A percentile compares a stretch with the other conserved stretches of the same genome.
Evolutionary conservation across 2,113 vertebrate species (phyloP).

Genomic region (Eublepharis macularius): DNA sequence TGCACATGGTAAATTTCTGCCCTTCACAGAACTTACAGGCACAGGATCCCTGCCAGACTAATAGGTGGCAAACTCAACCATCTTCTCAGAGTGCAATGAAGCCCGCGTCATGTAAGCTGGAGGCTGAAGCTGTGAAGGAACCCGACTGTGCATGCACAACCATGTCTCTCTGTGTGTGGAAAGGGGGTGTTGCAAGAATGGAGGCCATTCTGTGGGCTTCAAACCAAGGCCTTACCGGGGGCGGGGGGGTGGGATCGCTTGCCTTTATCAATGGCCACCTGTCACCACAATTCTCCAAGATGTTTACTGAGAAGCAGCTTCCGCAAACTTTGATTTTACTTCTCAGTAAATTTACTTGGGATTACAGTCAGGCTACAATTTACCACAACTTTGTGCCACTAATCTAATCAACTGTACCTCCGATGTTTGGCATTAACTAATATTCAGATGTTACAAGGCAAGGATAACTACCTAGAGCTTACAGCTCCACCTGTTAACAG

Average conservation of each 20-base stretch:
- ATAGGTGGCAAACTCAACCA: neutral
- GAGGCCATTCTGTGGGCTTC: neutral
- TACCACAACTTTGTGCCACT: slow-evolving; percentile 78
- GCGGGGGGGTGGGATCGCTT: neutral
- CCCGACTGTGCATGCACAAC: neutral
- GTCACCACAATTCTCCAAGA: neutral
- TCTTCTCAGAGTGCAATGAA: neutral
- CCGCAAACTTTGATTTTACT: neutral
- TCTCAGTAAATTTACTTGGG: neutral
- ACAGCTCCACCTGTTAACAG: slow-evolving; percentile 71
- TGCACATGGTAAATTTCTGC: neutral
- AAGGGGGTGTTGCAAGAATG: neutral
- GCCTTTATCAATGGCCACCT: neutral
- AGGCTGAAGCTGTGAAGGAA: neutral
- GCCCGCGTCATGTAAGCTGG: neutral
- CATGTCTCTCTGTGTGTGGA: too few relatives aligned
- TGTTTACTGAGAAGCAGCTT: neutral
- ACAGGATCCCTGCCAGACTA: neutral
- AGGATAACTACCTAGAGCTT: slow-evolving; percentile 67
- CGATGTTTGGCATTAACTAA: slow-evolving; percentile 73
- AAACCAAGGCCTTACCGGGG: neutral
- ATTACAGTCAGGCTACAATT: slow-evolving; percentile 63
- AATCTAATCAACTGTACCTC: slow-evolving; percentile 74
- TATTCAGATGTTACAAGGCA: slow-evolving; percentile 79
- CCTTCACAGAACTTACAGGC: neutral